Evolutionary conservation across 2,797 vertebrate genomes (phyloP), one percentile per base, ranked within the genome.

Genomic region (Thamnophis elegans): DNA sequence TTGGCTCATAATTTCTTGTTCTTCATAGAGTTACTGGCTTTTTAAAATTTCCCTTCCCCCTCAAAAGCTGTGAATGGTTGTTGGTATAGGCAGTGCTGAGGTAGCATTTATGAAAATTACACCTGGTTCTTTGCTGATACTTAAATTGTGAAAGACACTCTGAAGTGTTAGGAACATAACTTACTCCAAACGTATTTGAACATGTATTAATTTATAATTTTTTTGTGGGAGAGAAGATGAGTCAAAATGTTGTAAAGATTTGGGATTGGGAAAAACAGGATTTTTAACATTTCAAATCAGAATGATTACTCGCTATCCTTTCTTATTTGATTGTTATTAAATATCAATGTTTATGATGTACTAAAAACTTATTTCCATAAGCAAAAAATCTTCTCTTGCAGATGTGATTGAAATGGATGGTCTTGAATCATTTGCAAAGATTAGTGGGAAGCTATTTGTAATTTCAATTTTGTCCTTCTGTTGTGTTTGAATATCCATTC

Each of bases 81-180:
- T 95, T 96, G 93, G 95, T 96, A 95, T 94, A 96, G 95, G 93
- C 96, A 95, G 94, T 97, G 97, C 96, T 97, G 96, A 97, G 97
- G 95, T 97, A 96, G 97, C 96, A 97, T 95, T 97, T 96, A 91
- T 92, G 91, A 91, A 94, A 93, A 91, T 93, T 93, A 91, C 78
- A 82, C 56, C 89, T 82, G n/a, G 22, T 85, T 89, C 92, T 94
- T 28, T 85, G n/a, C 62, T 87, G 92, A 92, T 56, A 82, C 60
- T 78, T 78, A 91, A 56, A 65, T 42, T 68, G 22, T 59, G 60
- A n/a, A 86, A 47, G 60, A 92, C 20, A 54, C 87, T 91, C 91
- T 58, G 58, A 90, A 91, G 89, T 58, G 86, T 32, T 82, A 59
- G 28, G 65, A 68, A 13, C 54, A 54, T 65, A 53, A 26, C 51